Evolutionary conservation across 2,113 vertebrate genomes (phyloP), one percentile per base, ranked within the genome.

Genomic region (Haplotaxodon microlepis): DNA sequence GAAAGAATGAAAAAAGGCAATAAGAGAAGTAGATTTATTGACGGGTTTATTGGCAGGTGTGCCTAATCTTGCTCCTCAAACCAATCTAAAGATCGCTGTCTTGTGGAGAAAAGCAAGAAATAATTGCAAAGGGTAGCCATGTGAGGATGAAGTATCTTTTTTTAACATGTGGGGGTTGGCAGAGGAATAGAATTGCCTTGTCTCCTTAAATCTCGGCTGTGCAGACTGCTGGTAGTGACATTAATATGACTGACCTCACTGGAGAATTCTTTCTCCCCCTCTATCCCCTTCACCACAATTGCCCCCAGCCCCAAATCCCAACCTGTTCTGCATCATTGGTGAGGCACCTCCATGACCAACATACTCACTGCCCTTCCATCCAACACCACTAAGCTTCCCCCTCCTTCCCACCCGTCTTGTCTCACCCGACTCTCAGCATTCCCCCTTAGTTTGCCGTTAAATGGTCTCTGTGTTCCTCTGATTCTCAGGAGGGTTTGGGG

Each of bases 371-470:
- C 85, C 79, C 80, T 81, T 56, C 40, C 86, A 83, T 40, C 90
- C 90, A 89, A 59, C 86, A 86, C 84, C 73, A 69, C 24, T 31
- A 27, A 88, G 54, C 80, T 88, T 61, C 84, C 90, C 63, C 82
- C 79, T 85, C 40, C 86, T 31, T 81, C 54, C 38, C 71, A 84
- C 61, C 36, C 27, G 19, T 83, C 92, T 84, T 80, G 82, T 76
- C 89, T 61, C 87, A 86, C 73, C 84, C 73, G 27, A 90, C 90
- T 91, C 85, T 91, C 87, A 81, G 84, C 92, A 87, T 94, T 94
- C 93, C 89, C 92, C 92, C 94, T 94, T 94, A 94, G 88, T 89
- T 92, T 92, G 90, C 13, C 42, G 69, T 93, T 96, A 96, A 96
- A 96, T 94, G 91, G 90, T 84, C 86, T 89, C 93, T 89, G 95